phyloP scores from a whole-genome alignment of 2,888 invertebrate species.

The Caenorhabditis zanzibari region DNA sequence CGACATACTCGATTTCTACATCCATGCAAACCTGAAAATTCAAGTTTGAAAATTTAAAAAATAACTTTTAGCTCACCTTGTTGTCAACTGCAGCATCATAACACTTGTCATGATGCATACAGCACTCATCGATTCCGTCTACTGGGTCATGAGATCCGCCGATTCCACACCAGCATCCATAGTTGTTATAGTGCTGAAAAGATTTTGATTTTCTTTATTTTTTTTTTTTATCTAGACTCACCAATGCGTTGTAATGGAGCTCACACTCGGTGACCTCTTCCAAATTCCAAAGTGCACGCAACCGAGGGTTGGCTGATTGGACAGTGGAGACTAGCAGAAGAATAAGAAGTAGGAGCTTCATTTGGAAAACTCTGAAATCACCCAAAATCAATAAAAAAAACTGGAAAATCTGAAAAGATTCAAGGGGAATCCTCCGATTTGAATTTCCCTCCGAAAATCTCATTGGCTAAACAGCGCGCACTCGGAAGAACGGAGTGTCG shows the following conservation, averaged over 20 bases:
- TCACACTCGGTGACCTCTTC: slow-evolving; percentile 79
- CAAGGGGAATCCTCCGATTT: neutral
- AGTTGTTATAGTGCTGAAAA: slow-evolving; percentile 79
- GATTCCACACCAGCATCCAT: slow-evolving; percentile 82
- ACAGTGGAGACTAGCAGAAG: neutral
- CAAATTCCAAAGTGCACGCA: slow-evolving; percentile 80
- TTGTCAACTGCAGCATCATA: slow-evolving; percentile 80
- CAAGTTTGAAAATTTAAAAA: neutral
- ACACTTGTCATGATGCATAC: slow-evolving; percentile 82
- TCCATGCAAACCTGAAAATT: slow-evolving; percentile 76
- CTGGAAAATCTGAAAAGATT: neutral
- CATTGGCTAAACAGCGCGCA: slow-evolving; percentile 32
- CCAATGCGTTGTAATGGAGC: slow-evolving; percentile 79
- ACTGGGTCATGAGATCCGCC: slow-evolving; percentile 80
- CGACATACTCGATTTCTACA: slow-evolving; percentile 79
- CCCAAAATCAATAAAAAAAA: neutral
- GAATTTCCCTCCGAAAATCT: slow-evolving; percentile 30
- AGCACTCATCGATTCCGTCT: slow-evolving; percentile 82
- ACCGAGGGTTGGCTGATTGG: slow-evolving; percentile 14
- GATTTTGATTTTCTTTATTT: neutral
- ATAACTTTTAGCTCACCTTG: no score
- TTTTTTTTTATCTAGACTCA: slow-evolving; percentile 10
- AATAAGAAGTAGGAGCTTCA: slow-evolving; percentile 9
- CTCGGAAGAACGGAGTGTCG: slow-evolving; percentile 38
- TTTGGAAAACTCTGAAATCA: slow-evolving; percentile 10